phyloP scores from a whole-genome alignment of 2,797 vertebrate genomes.

The Clarias pachynema region DNA sequence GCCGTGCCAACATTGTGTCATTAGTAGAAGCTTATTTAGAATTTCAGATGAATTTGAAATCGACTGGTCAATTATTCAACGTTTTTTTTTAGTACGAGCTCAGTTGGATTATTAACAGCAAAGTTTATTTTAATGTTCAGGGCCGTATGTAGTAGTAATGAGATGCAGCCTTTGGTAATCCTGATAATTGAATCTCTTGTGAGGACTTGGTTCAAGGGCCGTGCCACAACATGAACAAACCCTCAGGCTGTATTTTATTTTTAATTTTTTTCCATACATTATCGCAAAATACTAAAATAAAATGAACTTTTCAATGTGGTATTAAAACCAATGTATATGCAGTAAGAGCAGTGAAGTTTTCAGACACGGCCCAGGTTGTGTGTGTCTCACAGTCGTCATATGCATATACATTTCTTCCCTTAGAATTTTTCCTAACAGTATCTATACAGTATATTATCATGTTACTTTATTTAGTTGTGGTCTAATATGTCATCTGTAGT shows the following conservation, averaged over 20 bases:
- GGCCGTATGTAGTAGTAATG: conserved; percentile 1
- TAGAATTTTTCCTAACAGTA: neutral
- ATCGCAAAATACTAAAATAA: too few species aligned
- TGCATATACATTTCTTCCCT: too few species aligned
- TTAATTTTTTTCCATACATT: neutral
- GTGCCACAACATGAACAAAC: neutral
- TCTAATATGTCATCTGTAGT: neutral
- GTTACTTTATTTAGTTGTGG: neutral
- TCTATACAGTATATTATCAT: neutral
- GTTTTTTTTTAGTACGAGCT: neutral
- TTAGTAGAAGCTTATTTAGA: neutral
- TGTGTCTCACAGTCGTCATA: neutral
- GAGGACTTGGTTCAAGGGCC: conserved; percentile 24
- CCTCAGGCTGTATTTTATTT: neutral
- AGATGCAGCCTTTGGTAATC: conserved; percentile 19
- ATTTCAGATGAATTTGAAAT: neutral
- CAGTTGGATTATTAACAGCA: neutral
- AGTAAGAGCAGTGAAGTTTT: neutral
- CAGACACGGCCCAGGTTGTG: neutral
- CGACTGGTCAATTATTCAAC: neutral
- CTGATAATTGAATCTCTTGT: conserved; percentile 36
- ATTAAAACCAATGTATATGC: neutral
- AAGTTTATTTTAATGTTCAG: neutral
- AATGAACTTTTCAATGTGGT: neutral
- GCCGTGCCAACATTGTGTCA: too few species aligned